Percentiles rank a stretch among this genome's conserved stretches.
phyloP scores from a whole-genome alignment of 1,140 invertebrate species.

The Zelostemma sp. region DNA sequence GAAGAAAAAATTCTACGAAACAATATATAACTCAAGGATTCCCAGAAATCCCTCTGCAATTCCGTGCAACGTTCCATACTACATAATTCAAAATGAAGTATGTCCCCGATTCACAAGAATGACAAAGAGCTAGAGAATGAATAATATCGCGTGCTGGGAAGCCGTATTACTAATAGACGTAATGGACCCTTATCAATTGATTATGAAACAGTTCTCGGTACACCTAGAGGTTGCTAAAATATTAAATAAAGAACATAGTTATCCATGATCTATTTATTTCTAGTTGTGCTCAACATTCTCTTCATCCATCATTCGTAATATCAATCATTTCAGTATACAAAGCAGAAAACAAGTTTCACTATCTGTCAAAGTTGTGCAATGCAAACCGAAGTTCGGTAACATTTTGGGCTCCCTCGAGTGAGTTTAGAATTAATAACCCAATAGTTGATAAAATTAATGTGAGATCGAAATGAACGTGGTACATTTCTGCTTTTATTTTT shows the following conservation, averaged over 20 bases:
- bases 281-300: not conserved
- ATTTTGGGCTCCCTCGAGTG: not conserved
- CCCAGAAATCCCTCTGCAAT: conserved; percentile 1
- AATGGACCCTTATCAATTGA: conserved; percentile 1
- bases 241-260: no score
- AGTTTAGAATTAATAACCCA: no score
- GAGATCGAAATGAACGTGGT: no score
- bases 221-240: not conserved
- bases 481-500: no score
- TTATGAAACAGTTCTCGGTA: not conserved
- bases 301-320: not conserved
- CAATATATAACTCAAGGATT: conserved; percentile 1
- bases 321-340: not conserved
- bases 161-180: conserved; percentile 4
- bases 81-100: conserved; percentile 6
- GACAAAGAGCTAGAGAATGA: not conserved
- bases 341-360: not conserved
- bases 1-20: not conserved
- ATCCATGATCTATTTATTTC: not conserved
- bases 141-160: conserved; percentile 5
- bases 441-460: no score
- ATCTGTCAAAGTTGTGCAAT: not conserved
- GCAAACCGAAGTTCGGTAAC: not conserved
- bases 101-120: conserved; percentile 4
- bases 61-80: not conserved